Evolutionary conservation across 1,140 invertebrate genomes (phyloP), one percentile per base, ranked within the genome.

Genomic region (Drosophila busckii): DNA sequence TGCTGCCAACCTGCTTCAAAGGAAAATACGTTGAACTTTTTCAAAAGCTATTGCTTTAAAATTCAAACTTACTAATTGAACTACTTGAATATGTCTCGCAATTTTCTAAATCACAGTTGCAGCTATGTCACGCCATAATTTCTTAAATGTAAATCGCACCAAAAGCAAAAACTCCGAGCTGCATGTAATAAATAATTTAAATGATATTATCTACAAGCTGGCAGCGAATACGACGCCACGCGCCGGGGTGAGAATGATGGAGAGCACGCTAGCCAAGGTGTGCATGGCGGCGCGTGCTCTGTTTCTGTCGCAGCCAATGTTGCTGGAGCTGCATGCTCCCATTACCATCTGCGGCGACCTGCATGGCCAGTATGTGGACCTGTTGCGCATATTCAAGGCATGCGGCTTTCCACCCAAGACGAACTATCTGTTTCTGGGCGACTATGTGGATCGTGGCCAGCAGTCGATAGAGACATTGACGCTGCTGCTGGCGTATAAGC

Each of bases 391-490:
- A 8, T 58, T 58, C 16, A 41, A 35, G 4, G n/a, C 0, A 2
- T 49, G 54, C 12, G 54, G 54, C 6, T 41, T 41, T 10, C 54
- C 54, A 2, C 12, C 19, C 1, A 0, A 5, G 1, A 1, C 12
- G 10, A 58, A 58, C 6, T 58, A 58, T 22, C 46, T 58, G 2
- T 58, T 58, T 5, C 46, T 59, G 1, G 48, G 48, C 9, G 55
- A 59, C 19, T 52, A 59, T 37, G 55, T 59, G 6, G 55, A 53
- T 19, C 55, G 46, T 0, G 55, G 55, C 0, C 16, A 8, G 2
- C 29, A 37, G 9, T 58, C 54, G 0, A 40, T 58, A 0, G 54
- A 58, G 22, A 58, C 54, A 0, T 5, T 58, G 2, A 20, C 28
- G 0, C 10, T 58, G 10, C 23, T 58, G 37, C 54, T 58, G 16